Conservation (phyloP, 1,140 invertebrate genomes). For the Ridgeia piscesae region DNA sequence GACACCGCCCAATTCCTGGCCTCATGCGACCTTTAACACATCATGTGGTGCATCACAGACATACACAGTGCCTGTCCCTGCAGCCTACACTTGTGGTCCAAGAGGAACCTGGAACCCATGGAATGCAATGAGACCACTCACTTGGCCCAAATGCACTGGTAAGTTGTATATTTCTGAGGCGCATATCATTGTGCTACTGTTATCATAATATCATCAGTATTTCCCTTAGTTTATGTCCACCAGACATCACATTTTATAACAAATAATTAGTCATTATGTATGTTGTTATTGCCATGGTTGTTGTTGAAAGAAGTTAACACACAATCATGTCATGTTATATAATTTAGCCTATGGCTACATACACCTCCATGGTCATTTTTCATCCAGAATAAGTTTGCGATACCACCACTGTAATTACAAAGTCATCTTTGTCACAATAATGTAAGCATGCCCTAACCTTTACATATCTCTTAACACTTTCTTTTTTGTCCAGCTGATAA, state of each 20-base stretch:
- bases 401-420: background rate
- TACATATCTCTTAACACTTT: background rate
- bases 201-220: background rate
- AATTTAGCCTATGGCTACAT: background rate
- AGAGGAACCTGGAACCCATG: conserved; percentile 8
- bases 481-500: background rate
- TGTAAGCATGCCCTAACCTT: too few relatives aligned
- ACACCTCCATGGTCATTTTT: background rate
- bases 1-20: background rate
- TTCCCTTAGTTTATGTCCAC: background rate
- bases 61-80: background rate
- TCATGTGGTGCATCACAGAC: background rate
- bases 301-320: background rate
- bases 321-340: background rate
- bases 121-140: background rate
- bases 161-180: background rate
- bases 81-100: conserved; percentile 22
- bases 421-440: too few relatives aligned
- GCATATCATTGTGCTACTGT: background rate
- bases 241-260: background rate
- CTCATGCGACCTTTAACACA: background rate
- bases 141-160: background rate
- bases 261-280: background rate
- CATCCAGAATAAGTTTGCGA: background rate
- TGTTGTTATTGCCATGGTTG: background rate